These are phyloP conservation scores for Sardinella longiceps DNA, from an alignment of 2,797 vertebrate species.

Conservation along the genomic window DNA sequence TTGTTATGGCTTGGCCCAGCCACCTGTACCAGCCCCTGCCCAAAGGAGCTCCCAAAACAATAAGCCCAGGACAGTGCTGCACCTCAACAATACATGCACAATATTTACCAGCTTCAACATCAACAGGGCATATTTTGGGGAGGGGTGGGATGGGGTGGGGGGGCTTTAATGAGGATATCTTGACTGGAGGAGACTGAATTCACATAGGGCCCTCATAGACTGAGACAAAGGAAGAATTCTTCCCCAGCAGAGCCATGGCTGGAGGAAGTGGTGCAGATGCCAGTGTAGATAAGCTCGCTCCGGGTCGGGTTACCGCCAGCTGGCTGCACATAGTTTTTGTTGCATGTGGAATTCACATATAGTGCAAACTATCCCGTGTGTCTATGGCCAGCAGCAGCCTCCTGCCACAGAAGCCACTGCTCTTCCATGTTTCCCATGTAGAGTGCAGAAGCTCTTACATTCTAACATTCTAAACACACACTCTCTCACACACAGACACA, in stretches of 20 bases:
- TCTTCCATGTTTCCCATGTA: background rate
- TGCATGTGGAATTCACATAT: conserved; percentile 21
- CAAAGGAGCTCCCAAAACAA: background rate
- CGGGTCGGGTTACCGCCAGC: conserved; percentile 46
- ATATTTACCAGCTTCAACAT: conserved; percentile 2
- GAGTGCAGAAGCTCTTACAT: background rate
- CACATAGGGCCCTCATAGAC: conserved; percentile 42
- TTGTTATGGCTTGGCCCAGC: background rate
- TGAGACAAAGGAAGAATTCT: conserved; percentile 52
- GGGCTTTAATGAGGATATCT: conserved; percentile 41
- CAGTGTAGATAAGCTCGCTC: conserved; percentile 46
- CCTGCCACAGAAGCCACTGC: background rate
- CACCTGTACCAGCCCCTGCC: background rate
- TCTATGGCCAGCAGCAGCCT: background rate
- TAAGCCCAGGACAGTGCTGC: background rate
- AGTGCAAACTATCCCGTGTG: conserved; percentile 5
- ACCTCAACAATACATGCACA: background rate
- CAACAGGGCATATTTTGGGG: conserved; percentile 16
- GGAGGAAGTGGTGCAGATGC: conserved; percentile 50
- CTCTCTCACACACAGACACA: conserved; percentile 10
- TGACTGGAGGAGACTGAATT: conserved; percentile 31
- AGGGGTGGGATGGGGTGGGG: background rate
- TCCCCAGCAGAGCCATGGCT: conserved; percentile 30
- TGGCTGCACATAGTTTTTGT: conserved; percentile 43
- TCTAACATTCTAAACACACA: background rate